Percentiles rank a stretch among this genome's conserved stretches.
Conservation (phyloP, 64 coral and sea anemone species). For the Acropora yongei region DNA sequence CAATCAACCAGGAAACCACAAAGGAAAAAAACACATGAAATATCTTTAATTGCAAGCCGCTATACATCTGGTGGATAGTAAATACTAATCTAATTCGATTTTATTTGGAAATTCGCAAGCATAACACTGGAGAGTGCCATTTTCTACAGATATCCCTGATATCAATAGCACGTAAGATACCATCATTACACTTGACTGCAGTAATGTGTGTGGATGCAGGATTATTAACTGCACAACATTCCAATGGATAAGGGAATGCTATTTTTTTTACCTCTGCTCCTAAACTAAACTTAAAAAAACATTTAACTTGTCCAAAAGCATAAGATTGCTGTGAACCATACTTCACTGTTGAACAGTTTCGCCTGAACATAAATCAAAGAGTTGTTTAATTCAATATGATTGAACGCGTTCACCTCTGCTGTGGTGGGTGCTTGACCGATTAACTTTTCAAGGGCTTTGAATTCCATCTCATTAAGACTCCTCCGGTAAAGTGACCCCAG, state of each 20-base stretch:
- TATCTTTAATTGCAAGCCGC: too few relatives aligned
- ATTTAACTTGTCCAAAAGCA: slow-evolving; percentile 31
- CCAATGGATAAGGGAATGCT: slow-evolving; percentile 36
- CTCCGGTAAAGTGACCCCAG: slow-evolving; percentile 36
- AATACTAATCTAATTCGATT: slow-evolving; percentile 32
- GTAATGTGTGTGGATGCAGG: slow-evolving; percentile 16
- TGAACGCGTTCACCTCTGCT: slow-evolving; percentile 50
- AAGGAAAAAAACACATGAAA: too few relatives aligned
- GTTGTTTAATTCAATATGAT: slow-evolving; percentile 28
- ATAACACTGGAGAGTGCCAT: slow-evolving; percentile 7
- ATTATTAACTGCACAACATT: slow-evolving; percentile 26
- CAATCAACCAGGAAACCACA: neutral
- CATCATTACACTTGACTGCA: neutral
- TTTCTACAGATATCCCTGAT: slow-evolving; percentile 37
- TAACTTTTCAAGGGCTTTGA: slow-evolving; percentile 37
- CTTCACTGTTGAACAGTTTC: slow-evolving; percentile 45
- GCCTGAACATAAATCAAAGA: slow-evolving; percentile 41
- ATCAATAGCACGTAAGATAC: neutral
- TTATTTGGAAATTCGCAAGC: slow-evolving; percentile 60
- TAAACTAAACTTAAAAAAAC: slow-evolving; percentile 27
- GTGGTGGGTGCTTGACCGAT: slow-evolving; percentile 35
- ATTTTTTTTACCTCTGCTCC: neutral
- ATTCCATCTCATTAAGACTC: slow-evolving; percentile 13
- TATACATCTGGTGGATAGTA: too few relatives aligned
- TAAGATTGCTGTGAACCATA: neutral